Evolutionary conservation across 1,140 invertebrate genomes (phyloP), one percentile per base, ranked within the genome.

Genomic region (Drosophila murphyi): DNA sequence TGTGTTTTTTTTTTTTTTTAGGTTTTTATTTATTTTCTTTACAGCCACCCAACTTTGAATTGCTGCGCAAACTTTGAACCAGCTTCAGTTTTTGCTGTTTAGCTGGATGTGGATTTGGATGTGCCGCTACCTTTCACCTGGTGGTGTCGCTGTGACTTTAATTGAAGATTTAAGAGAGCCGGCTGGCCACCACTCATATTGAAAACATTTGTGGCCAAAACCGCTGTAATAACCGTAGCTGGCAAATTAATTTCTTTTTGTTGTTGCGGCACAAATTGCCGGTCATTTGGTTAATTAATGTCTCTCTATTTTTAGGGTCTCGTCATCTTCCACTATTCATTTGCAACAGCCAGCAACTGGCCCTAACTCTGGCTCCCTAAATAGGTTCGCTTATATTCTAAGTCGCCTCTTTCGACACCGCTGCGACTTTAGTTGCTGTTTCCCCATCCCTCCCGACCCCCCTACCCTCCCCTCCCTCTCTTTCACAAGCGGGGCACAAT

Each of bases 211-310:
- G 55, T 12, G 54, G 2, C 2, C 2, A 41, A 41, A 55, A 45
- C 81, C 80, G 85, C 85, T 85, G 76, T 81, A 88, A 85, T 78
- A 89, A 89, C 85, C 85, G 85, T 89, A 89, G 81, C 85, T 72
- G 80, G 85, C 86, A 78, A 89, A 89, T 89, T 89, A 89, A 90
- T 89, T 89, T 89, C 65, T 81, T 78, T 89, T 83, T 78, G 73
- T 20, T 43, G 39, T 43, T 78, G 45, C 34, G 57, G 52, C 57
- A 72, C 75, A 77, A 77, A 77, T 77, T 77, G 85, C 74, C 78
- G 71, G 85, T 89, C 85, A 89, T 89, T 89, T 85, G 78, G 80
- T 80, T 89, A 89, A 89, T 89, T 89, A 89, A 89, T 89, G 85
- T 89, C 86, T 89, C 68, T 76, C 68, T 76, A 85, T 81, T 89